Base-by-base conservation (phyloP, 1,140 invertebrate species). In the Cotesia vestalis region DNA sequence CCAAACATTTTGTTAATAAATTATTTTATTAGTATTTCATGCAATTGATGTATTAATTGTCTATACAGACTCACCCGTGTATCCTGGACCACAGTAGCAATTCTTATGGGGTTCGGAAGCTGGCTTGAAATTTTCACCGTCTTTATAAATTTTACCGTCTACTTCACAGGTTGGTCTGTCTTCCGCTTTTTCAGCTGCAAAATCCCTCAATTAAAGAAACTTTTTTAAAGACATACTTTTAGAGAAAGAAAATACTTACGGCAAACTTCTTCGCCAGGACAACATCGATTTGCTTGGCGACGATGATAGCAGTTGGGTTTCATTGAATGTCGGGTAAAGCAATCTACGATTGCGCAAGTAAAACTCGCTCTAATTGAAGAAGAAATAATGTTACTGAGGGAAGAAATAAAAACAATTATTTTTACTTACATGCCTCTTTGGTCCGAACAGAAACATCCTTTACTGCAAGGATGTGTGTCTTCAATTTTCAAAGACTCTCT, bases 91-190 rank as follows among this genome's bases (percentile, higher is more conserved):
- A 38, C 82, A 83, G 2, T 53, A 2, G 17, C 83, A 84, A 2
- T 76, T 52, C 52, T 40, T 66, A 35, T 76, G 51, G 4, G 74
- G 66, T 0, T 1, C 70, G 4, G n/a, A n/a, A 4, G 14, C 27
- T 4, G 55, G 36, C 17, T 36, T 2, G 9, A 84, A 83, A 1
- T 14, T 38, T 12, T 84, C 57, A 4, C 82, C 81, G 0, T 79
- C 80, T 2, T 17, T 66, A n/a, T 80, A 83, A 17, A 11, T 73
- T 60, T 73, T 72, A 14, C 81, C 82, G 1, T 82, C 60, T 12
- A 83, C 80, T 12, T 67, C 62, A 27, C 83, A 84, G 0, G 34
- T 77, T 1, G 72, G 20, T 17, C 17, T 66, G 0, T 76, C 51
- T 52, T 76, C 73, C 1, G 36, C 52, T 1, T 52, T 62, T 36